These are phyloP conservation scores for Aporrectodea caliginosa DNA, from an alignment of 1,140 invertebrate genomes.

Conservation along the genomic window DNA sequence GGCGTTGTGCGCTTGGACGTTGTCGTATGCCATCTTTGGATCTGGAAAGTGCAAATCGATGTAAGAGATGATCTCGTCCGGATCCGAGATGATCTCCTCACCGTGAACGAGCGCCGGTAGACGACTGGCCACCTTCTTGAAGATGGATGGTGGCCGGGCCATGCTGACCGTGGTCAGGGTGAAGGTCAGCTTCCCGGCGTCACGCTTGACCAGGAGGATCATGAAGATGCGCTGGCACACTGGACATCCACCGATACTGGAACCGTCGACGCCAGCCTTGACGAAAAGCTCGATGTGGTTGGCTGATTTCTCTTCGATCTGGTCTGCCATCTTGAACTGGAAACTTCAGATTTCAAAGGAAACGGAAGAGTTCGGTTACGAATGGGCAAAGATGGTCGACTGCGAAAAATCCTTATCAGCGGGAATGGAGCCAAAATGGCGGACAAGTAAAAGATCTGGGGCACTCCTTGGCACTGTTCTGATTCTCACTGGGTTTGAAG, in stretches of 20 bases:
- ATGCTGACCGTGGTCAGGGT: slow-evolving; percentile 59
- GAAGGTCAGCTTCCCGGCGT: slow-evolving; percentile 50
- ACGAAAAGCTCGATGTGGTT: slow-evolving; percentile 56
- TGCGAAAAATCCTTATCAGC: no score
- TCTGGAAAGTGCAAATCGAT: slow-evolving; percentile 59
- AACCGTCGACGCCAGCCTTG: slow-evolving; percentile 59
- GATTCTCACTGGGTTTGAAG: no score
- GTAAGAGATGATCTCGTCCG: slow-evolving; percentile 61
- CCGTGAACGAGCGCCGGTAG: slow-evolving; percentile 58
- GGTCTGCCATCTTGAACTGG: no score
- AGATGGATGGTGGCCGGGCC: slow-evolving; percentile 58
- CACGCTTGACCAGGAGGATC: slow-evolving; percentile 58
- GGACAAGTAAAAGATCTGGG: no score
- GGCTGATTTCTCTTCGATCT: no score
- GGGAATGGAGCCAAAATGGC: no score
- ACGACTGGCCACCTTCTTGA: slow-evolving; percentile 57
- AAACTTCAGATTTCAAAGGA: no score
- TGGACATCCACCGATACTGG: slow-evolving; percentile 60
- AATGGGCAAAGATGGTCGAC: no score
- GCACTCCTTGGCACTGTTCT: no score
- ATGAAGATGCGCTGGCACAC: slow-evolving; percentile 62
- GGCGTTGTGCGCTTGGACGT: slow-evolving; percentile 55
- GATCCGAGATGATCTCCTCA: slow-evolving; percentile 54
- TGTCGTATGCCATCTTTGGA: slow-evolving; percentile 53
- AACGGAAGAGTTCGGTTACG: no score